Base-by-base conservation (phyloP, 2,797 vertebrate genomes). In the Brotula barbata region DNA sequence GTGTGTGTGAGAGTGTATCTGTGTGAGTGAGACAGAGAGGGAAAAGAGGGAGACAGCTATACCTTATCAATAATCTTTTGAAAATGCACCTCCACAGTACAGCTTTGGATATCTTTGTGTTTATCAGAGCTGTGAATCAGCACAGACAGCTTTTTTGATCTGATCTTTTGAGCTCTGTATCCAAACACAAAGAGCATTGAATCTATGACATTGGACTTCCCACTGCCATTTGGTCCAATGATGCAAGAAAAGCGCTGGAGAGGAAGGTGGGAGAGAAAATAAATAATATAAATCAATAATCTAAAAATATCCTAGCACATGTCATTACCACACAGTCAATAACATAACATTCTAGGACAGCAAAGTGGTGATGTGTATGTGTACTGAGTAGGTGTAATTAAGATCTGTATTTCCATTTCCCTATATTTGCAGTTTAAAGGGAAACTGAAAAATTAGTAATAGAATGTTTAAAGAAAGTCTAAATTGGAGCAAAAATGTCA, bases 121-220 rank as follows among this genome's bases (percentile, higher is more conserved):
- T 92, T 73, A 37, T 99, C 97, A 80, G 97, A 99, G 73, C 92
- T 95, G 75, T 99, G 97, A 89, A 99, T 98, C 76, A 99, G 88
- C 58, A 99, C 97, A 0, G 96, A 97, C 36, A 99, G 90, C 58
- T 98, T 99, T 92, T 99, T 99, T 34, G 95, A 99, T 75, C 97
- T 86, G 85, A 99, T 99, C 91, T 98, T 99, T 90, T 99, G 94
- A 62, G 97, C 97, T 88, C 97, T 94, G 75, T 98, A 99, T 57
- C 97, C 97, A 82, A 99, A 99, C 21, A 99, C 97, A 92, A 99
- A 99, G 50, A 99, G 95, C 96, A 99, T 96, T 6, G 97, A 96
- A 90, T 99, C 97, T 76, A 99, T 99, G 79, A 98, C 93, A 72
- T 99, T 99, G 84, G 97, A 99, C 89, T 99, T 99, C 48, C 97